phyloP scores from a whole-genome alignment of 2,113 vertebrate genomes.

The Globicephala melas region DNA sequence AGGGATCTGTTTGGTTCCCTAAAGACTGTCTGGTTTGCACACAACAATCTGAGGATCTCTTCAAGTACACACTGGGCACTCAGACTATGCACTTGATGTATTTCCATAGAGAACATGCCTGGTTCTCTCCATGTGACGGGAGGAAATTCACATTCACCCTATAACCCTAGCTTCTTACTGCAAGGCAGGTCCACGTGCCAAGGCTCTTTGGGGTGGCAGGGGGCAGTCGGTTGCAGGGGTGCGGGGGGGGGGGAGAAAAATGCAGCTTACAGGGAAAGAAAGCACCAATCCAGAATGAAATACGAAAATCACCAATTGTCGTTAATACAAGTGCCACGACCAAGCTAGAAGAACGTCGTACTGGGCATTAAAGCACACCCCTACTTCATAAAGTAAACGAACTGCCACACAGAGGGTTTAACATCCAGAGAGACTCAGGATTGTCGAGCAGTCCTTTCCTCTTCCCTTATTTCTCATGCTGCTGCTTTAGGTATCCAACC shows the following conservation, averaged over 20 bases:
- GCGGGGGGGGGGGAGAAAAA: background rate
- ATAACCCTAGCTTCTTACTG: conserved; percentile 5
- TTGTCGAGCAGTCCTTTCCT: background rate
- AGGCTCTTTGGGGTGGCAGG: background rate
- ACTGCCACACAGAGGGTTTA: background rate
- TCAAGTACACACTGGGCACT: background rate
- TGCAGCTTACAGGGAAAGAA: background rate
- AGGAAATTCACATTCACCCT: background rate
- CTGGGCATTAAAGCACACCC: background rate
- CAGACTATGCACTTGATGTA: background rate
- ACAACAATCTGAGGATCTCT: background rate
- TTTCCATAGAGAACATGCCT: background rate
- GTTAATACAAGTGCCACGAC: background rate
- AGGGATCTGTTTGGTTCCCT: too few species aligned
- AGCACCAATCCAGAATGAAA: background rate
- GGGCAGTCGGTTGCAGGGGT: background rate
- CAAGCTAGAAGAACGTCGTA: background rate
- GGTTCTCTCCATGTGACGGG: background rate
- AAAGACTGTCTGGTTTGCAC: background rate
- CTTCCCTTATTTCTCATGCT: background rate
- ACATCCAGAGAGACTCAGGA: background rate
- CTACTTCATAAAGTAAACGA: background rate
- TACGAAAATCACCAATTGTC: background rate
- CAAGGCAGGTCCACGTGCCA: background rate
- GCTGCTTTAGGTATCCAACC: background rate